Evolutionary conservation across 2,113 vertebrate genomes (phyloP).

Genomic region (Aleadryas rufinucha): DNA sequence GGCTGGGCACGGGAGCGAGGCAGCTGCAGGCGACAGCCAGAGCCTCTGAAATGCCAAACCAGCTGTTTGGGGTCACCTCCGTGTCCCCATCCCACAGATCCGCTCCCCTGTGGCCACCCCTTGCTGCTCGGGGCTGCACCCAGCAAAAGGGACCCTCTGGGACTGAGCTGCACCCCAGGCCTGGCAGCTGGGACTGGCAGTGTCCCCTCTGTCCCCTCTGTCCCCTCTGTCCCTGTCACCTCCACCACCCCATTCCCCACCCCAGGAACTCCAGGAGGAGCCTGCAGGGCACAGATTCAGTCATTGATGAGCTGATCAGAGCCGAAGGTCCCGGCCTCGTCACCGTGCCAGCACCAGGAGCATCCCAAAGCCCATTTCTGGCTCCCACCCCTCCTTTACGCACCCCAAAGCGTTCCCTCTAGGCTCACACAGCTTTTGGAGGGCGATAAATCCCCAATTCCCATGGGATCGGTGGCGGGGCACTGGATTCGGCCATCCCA

Average conservation of each 20-base stretch:
- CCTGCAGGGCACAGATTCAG: neutral
- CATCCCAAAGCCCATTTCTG: neutral
- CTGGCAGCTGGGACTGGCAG: neutral
- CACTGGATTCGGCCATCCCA: neutral
- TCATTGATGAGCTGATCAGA: neutral
- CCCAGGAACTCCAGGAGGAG: rapidly evolving
- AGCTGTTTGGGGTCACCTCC: neutral
- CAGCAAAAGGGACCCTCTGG: neutral
- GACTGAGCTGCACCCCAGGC: neutral
- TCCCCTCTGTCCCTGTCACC: neutral
- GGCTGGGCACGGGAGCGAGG: neutral
- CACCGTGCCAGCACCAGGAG: neutral
- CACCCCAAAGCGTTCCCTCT: neutral
- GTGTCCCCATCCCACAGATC: neutral
- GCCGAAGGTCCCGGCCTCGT: neutral
- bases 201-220: neutral
- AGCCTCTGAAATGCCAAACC: neutral
- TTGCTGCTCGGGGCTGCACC: rapidly evolving
- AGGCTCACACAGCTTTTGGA: neutral
- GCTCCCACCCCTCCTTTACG: neutral
- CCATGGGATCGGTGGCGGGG: no score
- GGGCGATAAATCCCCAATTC: neutral
- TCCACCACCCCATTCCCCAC: rapidly evolving
- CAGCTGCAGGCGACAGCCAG: neutral
- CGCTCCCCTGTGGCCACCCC: rapidly evolving